A percentile compares a stretch with the other conserved stretches of the same genome.
Evolutionary conservation across 2,113 vertebrate genomes (phyloP).

Genomic region (Diphyllodes magnificus): DNA sequence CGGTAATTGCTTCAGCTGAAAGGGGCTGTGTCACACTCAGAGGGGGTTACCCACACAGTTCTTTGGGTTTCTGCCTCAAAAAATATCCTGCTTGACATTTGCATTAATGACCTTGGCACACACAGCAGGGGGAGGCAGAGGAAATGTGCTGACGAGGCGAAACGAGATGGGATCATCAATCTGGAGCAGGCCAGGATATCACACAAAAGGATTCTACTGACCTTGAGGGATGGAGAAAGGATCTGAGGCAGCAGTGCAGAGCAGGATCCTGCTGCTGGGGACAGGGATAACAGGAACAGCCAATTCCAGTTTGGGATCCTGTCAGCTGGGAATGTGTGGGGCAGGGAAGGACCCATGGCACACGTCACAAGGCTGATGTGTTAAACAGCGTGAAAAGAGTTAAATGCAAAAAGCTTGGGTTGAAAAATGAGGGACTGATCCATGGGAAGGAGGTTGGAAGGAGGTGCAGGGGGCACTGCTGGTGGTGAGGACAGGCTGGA

Average conservation of each 20-base stretch:
- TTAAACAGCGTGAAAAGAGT: accelerated
- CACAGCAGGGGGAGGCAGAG: background rate
- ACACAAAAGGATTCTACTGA: background rate
- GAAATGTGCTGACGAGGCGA: constrained; percentile 14
- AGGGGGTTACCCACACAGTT: background rate
- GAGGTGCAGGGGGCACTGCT: background rate
- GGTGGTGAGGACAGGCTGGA: background rate
- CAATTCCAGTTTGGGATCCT: background rate
- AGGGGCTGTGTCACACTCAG: background rate
- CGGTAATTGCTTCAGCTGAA: background rate
- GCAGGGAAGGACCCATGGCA: background rate
- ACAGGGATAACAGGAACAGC: background rate
- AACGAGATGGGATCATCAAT: background rate
- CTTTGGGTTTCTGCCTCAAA: constrained; percentile 9
- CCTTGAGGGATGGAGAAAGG: background rate
- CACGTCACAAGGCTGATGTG: background rate
- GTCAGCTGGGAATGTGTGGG: background rate
- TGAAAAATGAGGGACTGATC: background rate
- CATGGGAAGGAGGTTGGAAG: background rate
- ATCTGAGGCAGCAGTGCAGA: background rate
- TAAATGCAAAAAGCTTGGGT: too few relatives aligned
- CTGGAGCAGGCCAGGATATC: background rate
- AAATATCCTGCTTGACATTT: constrained; percentile 2
- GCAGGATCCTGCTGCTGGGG: accelerated
- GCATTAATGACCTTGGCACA: constrained; percentile 28